Evolutionary conservation across 2,797 vertebrate species (phyloP).

Genomic region (Melanotaenia trifasciata): DNA sequence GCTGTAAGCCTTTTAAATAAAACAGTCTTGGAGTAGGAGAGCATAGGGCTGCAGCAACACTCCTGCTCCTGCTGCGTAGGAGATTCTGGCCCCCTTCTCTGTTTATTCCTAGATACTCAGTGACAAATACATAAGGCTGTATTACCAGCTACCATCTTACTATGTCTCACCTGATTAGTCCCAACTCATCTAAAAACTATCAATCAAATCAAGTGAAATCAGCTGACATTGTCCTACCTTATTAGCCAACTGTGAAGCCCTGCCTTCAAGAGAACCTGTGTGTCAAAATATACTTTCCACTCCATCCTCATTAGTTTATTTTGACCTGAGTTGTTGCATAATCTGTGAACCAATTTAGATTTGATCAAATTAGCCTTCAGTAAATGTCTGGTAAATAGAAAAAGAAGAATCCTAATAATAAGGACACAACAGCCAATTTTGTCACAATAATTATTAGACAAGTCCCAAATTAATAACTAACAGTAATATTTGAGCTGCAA

Average conservation of each 20-base stretch:
- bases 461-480: not conserved
- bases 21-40: constrained; percentile 23
- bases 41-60: constrained; percentile 21
- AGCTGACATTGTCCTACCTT: not conserved
- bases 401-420: too few relatives aligned
- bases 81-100: constrained; percentile 1
- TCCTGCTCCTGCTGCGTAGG: not conserved
- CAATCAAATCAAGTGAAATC: not conserved
- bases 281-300: not conserved
- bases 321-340: not conserved
- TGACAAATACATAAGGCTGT: constrained; percentile 3
- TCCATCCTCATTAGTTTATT: constrained; percentile 1
- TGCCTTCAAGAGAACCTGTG: not conserved
- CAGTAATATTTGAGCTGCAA: not conserved
- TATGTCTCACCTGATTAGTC: constrained; percentile 4
- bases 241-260: not conserved
- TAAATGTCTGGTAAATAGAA: not conserved
- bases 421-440: not conserved
- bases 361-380: constrained; percentile 1
- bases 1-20: constrained; percentile 29
- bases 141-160: not conserved
- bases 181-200: constrained; percentile 5
- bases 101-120: not conserved
- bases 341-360: not conserved
- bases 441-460: not conserved